Percentiles rank a stretch among this genome's conserved stretches.
phyloP scores from a whole-genome alignment of 2,113 vertebrate species.

The Platichthys stellatus region DNA sequence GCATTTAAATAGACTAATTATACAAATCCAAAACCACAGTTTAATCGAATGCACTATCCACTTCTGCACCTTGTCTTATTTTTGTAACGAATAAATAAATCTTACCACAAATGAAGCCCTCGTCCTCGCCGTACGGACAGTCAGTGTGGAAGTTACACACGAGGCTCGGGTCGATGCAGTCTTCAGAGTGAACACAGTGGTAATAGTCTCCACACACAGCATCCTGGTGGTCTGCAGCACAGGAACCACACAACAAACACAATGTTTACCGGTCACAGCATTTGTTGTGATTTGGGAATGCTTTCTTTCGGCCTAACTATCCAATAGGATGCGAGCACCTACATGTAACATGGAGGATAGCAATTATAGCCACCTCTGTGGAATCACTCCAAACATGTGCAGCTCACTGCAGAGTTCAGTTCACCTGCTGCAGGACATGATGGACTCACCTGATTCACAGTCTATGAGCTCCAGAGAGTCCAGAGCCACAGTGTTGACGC shows the following conservation, averaged over 20 bases:
- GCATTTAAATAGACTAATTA: background rate
- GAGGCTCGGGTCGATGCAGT: conserved; percentile 82
- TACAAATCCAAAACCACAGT: background rate
- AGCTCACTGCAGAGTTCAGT: no score
- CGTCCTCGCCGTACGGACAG: conserved; percentile 83
- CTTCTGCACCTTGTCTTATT: background rate
- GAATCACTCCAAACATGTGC: background rate
- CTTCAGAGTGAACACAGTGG: conserved; percentile 78
- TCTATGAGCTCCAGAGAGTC: conserved; percentile 84
- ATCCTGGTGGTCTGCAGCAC: conserved; percentile 53
- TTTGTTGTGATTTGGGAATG: background rate
- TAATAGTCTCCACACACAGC: conserved; percentile 72
- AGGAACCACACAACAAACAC: conserved; percentile 28
- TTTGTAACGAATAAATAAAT: background rate
- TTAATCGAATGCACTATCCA: background rate
- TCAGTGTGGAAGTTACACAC: conserved; percentile 88
- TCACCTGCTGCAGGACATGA: no score
- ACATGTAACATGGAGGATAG: no score
- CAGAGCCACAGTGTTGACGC: conserved; percentile 76
- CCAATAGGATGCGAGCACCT: no score
- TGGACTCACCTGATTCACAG: conserved; percentile 82
- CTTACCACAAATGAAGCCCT: conserved; percentile 86
- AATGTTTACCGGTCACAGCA: background rate
- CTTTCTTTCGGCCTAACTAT: no score
- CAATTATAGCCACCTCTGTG: background rate